Evolutionary conservation across 2,888 invertebrate genomes (phyloP), one percentile per base, ranked within the genome.

Genomic region (Limnephilus lunatus): DNA sequence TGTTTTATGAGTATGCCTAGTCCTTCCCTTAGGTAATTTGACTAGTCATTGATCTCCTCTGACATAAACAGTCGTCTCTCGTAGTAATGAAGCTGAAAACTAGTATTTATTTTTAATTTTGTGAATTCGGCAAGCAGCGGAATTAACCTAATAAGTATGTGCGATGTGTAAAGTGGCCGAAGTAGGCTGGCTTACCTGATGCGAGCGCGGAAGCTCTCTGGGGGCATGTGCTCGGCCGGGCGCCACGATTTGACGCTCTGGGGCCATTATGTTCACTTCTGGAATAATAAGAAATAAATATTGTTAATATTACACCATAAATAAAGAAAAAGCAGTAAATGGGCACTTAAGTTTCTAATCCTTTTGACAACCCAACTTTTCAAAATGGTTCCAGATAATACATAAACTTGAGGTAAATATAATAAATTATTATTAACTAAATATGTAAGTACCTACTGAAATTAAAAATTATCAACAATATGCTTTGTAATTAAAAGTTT

Each of bases 231-330:
- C 92, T 87, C 93, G 44, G 87, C 92, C 92, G 86, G 92, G 91
- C 81, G 90, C 90, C 91, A 91, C 92, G 30, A 91, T 44, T 14
- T 93, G 93, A 39, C 93, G 91, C 92, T 93, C 93, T 44, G 93
- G 93, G 85, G 93, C 93, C 93, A 93, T 93, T 32, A 81, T 92
- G 91, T 68, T 68, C 68, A 92, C 83, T 48, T 92, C 91, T 92
- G 91, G 1, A 92, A 92, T 39, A 82, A 92, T 68, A 68, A 68
- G 4, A 68, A 88, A 39, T 15, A 68, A 68, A 19, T 32, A 68
- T 68, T 88, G 31, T 88, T 31, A 88, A 88, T 25, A 88, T n/a
- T 53, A 53, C 14, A 31, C 68, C 30, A 88, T 48, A 32, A 11
- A 68, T 68, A 9, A n/a, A 68, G 3, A n/a, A 5, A 68, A 25